phyloP scores from a whole-genome alignment of 2,113 vertebrate species.

The Brachyhypopomus gauderio region DNA sequence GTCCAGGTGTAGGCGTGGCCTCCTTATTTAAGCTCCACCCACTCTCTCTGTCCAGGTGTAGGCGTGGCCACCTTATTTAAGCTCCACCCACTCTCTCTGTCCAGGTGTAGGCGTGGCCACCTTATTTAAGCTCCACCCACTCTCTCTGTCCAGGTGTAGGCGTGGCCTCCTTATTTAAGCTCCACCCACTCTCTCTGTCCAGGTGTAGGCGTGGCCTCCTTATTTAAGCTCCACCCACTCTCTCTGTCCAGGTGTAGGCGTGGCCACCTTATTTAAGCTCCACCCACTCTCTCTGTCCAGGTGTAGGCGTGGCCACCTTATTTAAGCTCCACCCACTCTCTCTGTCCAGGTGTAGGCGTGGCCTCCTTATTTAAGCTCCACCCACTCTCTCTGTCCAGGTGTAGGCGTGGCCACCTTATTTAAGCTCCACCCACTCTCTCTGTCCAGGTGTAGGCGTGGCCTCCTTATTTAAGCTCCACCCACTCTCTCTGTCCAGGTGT shows the following conservation, averaged over 20 bases:
- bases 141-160: constrained; percentile 20
- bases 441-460: neutral
- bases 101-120: neutral
- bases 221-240: constrained; percentile 50
- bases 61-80: constrained; percentile 17
- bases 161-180: constrained; percentile 17
- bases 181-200: constrained; percentile 51
- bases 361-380: too few species aligned
- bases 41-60: neutral
- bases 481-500: constrained; percentile 37
- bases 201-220: too few species aligned
- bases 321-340: too few species aligned
- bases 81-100: constrained; percentile 50
- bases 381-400: constrained; percentile 64
- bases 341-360: too few species aligned
- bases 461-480: constrained; percentile 45
- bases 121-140: constrained; percentile 50
- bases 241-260: neutral
- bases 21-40: constrained; percentile 40
- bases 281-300: too few species aligned
- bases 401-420: constrained; percentile 74
- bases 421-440: neutral
- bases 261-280: too few species aligned
- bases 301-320: too few species aligned
- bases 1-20: constrained; percentile 78